Evolutionary conservation across 2,888 invertebrate species (phyloP).

Genomic region (Peribatodes rhomboidaria): DNA sequence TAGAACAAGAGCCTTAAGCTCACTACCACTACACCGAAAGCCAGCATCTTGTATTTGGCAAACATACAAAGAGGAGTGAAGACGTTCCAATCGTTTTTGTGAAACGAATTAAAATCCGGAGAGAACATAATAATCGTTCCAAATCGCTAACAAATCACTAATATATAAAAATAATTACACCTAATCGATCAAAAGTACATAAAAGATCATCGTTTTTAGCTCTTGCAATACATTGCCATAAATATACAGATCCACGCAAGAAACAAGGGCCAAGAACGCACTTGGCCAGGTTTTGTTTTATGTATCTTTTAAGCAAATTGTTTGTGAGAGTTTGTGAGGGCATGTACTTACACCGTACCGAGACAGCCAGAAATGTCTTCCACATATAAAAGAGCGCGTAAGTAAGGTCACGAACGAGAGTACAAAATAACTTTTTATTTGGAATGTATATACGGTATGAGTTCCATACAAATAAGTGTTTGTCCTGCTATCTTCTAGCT

Average conservation of each 20-base stretch:
- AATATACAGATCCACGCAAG: neutral
- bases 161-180: no score
- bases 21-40: no score
- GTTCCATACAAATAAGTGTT: neutral
- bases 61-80: neutral
- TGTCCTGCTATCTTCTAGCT: neutral
- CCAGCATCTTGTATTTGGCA: no score
- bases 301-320: constrained; percentile 37
- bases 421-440: constrained; percentile 27
- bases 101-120: no score
- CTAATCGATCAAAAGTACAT: no score
- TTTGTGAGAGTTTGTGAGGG: constrained; percentile 30
- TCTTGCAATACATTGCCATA: no score
- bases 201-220: no score
- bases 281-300: constrained; percentile 28
- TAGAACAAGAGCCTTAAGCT: no score
- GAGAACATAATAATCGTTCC: no score
- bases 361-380: constrained; percentile 38
- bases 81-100: neutral
- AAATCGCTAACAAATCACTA: no score
- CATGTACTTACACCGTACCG: neutral
- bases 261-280: neutral
- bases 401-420: constrained; percentile 30
- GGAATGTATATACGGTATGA: neutral
- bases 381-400: constrained; percentile 27